Percentiles rank a stretch among this genome's conserved stretches.
phyloP scores from a whole-genome alignment of 1,140 invertebrate species.

The Aphelinus certus region DNA sequence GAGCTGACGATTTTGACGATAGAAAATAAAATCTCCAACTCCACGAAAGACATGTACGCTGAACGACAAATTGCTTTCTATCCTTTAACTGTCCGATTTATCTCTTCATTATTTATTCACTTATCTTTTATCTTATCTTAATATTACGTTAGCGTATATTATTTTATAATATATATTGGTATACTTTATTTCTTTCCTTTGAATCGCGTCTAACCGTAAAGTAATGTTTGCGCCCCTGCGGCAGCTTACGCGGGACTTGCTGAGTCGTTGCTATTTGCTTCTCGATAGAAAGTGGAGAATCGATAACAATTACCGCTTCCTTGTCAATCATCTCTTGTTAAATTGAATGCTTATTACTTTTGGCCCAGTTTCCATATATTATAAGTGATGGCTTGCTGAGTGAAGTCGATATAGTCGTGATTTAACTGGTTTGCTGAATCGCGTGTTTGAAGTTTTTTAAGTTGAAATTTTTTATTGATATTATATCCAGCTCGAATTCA shows the following conservation, averaged over 20 bases:
- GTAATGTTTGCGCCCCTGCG: background rate
- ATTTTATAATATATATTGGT: background rate
- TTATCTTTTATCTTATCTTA: too few species aligned
- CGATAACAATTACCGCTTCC: background rate
- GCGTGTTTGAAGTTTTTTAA: too few species aligned
- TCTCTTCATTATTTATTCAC: background rate
- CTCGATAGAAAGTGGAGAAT: constrained; percentile 1
- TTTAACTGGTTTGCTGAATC: too few species aligned
- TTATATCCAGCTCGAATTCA: too few species aligned
- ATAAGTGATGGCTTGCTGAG: too few species aligned
- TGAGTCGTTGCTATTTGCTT: constrained; percentile 10
- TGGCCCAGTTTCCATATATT: too few species aligned
- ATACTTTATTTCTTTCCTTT: background rate
- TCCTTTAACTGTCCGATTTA: background rate
- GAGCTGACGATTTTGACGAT: too few species aligned
- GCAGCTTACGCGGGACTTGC: constrained; percentile 5
- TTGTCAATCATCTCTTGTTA: too few species aligned
- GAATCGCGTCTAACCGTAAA: background rate
- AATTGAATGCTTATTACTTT: too few species aligned
- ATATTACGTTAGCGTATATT: constrained; percentile 3
- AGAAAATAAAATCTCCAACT: too few species aligned
- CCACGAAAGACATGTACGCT: background rate
- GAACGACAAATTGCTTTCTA: background rate
- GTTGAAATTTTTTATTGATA: too few species aligned
- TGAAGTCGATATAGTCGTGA: too few species aligned